Percentiles rank a stretch among this genome's conserved stretches.
Evolutionary conservation across 2,888 invertebrate species (phyloP).

Genomic region (Stenotaenia linearis): DNA sequence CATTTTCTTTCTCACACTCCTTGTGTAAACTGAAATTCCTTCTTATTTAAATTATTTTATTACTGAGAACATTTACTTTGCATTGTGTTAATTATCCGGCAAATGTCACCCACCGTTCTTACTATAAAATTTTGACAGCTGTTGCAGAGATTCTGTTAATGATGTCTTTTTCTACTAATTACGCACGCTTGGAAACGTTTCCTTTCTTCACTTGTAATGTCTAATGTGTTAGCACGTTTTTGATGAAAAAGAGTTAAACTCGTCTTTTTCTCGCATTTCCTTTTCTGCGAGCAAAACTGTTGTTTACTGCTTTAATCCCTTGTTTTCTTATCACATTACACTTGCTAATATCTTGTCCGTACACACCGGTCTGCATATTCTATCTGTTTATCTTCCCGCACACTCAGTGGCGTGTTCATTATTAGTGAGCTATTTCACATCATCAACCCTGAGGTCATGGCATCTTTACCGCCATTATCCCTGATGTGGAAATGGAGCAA

Average conservation of each 20-base stretch:
- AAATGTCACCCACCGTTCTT: not conserved
- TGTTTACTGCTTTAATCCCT: not conserved
- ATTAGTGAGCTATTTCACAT: not conserved
- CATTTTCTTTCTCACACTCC: not conserved
- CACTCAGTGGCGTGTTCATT: not conserved
- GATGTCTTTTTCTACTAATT: conserved; percentile 1
- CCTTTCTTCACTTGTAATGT: not conserved
- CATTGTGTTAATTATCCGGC: not conserved
- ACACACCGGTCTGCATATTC: not conserved
- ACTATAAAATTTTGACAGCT: conserved; percentile 1
- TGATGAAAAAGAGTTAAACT: not conserved
- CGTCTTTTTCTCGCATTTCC: not conserved
- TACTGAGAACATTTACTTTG: not conserved
- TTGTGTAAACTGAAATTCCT: not conserved
- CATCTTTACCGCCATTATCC: not conserved
- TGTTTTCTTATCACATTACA: not conserved
- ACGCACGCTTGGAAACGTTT: not conserved
- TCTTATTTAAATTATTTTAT: not conserved
- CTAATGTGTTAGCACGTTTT: not conserved
- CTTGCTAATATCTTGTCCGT: not conserved
- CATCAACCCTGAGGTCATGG: not conserved
- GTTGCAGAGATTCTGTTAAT: conserved; percentile 11
- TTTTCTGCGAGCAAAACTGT: not conserved
- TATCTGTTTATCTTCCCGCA: not conserved
- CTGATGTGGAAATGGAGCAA: not conserved